These are phyloP conservation scores for Chlorodrepanis virens DNA, from an alignment of 2,113 vertebrate species.

Conservation along the genomic window DNA sequence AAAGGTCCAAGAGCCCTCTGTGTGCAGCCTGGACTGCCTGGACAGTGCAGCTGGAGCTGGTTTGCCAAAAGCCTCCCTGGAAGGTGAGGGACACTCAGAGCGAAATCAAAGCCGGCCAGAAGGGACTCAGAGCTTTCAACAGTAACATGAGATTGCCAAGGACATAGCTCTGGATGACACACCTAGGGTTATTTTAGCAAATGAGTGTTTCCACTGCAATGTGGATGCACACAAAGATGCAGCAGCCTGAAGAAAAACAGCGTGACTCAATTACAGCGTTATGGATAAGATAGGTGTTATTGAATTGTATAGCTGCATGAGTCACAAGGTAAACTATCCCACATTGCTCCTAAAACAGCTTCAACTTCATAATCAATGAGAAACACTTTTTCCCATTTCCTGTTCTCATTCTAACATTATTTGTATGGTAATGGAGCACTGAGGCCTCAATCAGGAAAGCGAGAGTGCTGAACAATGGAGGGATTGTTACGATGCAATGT, in stretches of 20 bases:
- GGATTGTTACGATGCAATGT: rapidly evolving
- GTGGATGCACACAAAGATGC: not conserved
- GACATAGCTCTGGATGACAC: slow-evolving; percentile 17
- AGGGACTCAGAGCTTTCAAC: not conserved
- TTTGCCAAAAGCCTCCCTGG: not conserved
- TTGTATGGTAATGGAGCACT: not conserved
- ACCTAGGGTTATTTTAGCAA: slow-evolving; percentile 33
- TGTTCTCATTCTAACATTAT: not conserved
- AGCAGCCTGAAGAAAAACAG: not conserved
- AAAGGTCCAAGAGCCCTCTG: not conserved
- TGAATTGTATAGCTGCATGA: not conserved
- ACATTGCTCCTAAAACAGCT: not conserved
- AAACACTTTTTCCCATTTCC: not conserved
- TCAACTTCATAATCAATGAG: not conserved
- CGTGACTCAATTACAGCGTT: rapidly evolving
- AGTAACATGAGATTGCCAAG: not conserved
- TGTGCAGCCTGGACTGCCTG: not conserved
- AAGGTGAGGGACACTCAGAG: not conserved
- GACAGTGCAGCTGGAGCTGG: not conserved
- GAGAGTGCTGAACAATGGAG: not conserved
- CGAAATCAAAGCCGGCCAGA: not conserved
- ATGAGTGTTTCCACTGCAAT: not conserved
- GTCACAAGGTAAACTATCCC: not conserved
- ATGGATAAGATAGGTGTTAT: too few species aligned
- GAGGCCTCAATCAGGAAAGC: not conserved